Evolutionary conservation across 1,140 invertebrate genomes (phyloP), one percentile per base, ranked within the genome.

Genomic region (Platyscapa corneri): DNA sequence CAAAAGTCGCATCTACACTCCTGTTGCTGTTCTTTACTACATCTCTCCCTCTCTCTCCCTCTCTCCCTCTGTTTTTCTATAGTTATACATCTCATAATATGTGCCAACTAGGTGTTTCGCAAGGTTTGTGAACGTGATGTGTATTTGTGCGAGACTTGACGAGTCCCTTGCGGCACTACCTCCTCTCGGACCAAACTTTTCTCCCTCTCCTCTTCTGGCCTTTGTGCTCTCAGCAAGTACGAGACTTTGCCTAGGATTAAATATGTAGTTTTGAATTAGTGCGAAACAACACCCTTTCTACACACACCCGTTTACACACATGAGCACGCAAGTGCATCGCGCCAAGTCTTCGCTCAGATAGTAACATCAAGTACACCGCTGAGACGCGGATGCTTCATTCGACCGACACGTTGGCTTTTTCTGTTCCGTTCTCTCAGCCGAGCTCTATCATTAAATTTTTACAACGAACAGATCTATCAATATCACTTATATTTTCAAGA

Each of bases 241-340:
- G 79, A 89, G 89, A 89, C 91, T 93, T 92, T 92, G 88, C 88
- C 83, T 86, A 91, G 88, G 88, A 91, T 93, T 92, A 93, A 93
- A 93, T 92, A 93, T 93, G 91, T 91, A 92, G 89, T 90, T 92
- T 91, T 88, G 90, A 91, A 93, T 93, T 92, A 92, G 91, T 89
- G 87, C 75, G 77, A 86, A 81, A 89, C 88, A 92, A 90, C 89
- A 89, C 85, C 78, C 81, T 74, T 74, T 27, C 42, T 37, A 46
- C 80, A 16, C 42, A 7, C 23, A 46, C 67, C 42, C n/a, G 37
- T 27, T 7, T 20, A 74, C 8, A 32, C 60, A n/a, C 46, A n/a
- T 60, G n/a, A 23, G 37, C 23, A 10, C 20, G n/a, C 27, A 37
- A 10, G 20, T 39, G 18, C 20, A 53, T 20, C 49, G 77, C 27